These are phyloP conservation scores for Bubo blakistoni DNA, from an alignment of 2,113 vertebrate species.

Conservation along the genomic window DNA sequence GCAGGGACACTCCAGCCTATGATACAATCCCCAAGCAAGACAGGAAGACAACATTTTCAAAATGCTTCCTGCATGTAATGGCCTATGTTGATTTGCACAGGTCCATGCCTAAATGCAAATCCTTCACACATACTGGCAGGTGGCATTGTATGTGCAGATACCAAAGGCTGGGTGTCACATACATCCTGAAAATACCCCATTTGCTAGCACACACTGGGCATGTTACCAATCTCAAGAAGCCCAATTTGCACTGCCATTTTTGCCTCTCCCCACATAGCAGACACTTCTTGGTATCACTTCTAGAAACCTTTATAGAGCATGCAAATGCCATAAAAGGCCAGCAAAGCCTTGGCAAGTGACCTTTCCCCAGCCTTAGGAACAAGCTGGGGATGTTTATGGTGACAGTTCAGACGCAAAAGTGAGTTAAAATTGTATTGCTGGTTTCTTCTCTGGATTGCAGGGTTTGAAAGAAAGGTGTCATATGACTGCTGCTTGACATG, in stretches of 20 bases:
- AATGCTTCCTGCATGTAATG: background rate
- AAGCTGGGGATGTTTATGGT: background rate
- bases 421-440: background rate
- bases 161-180: background rate
- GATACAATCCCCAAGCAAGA: background rate
- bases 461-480: background rate
- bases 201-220: background rate
- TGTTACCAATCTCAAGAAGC: background rate
- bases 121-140: background rate
- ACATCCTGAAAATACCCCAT: background rate
- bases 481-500: slow-evolving; percentile 1
- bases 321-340: background rate
- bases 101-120: background rate
- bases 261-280: background rate
- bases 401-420: background rate
- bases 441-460: background rate
- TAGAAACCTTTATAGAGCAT: background rate
- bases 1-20: background rate
- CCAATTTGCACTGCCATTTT: background rate
- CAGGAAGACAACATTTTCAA: background rate
- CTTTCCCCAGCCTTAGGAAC: background rate
- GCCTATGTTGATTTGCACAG: background rate
- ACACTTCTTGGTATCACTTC: background rate
- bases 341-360: background rate
- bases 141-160: background rate